Evolutionary conservation across 2,888 invertebrate species (phyloP).

Genomic region (Cotesia congregata): DNA sequence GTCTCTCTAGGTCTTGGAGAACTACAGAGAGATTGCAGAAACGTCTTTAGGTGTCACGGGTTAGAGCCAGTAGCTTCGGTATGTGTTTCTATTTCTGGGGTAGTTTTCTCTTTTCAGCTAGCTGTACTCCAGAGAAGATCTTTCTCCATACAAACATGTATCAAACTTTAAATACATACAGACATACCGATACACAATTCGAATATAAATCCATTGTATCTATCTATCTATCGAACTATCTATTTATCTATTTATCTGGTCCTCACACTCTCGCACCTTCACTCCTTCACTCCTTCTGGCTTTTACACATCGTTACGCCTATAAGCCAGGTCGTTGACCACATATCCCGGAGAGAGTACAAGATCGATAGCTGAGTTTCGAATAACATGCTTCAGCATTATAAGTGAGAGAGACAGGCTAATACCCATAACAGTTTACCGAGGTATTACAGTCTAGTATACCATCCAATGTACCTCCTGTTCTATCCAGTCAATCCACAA

Average conservation of each 20-base stretch:
- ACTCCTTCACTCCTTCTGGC: background rate
- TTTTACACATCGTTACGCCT: conserved; percentile 25
- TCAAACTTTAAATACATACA: background rate
- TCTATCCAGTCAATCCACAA: background rate
- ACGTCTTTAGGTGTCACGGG: conserved; percentile 24
- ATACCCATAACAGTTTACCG: conserved; percentile 30
- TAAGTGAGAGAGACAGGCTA: conserved; percentile 14
- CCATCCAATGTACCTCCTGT: too few relatives aligned
- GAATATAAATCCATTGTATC: background rate
- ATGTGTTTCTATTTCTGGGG: background rate
- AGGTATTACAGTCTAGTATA: conserved; percentile 22
- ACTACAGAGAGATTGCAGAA: conserved; percentile 23
- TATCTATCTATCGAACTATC: background rate
- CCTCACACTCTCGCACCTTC: background rate
- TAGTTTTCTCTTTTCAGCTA: background rate
- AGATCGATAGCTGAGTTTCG: conserved; percentile 25
- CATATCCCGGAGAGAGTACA: conserved; percentile 3
- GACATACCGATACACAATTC: too few relatives aligned
- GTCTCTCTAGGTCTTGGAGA: conserved; percentile 22
- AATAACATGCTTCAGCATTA: conserved; percentile 15
- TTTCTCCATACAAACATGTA: background rate
- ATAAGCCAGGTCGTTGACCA: conserved; percentile 32
- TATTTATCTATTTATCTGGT: background rate
- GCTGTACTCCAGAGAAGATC: background rate
- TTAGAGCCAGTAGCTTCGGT: conserved; percentile 2